These are phyloP conservation scores for Creontiades dilutus DNA, from an alignment of 2,888 invertebrate species.

Conservation along the genomic window DNA sequence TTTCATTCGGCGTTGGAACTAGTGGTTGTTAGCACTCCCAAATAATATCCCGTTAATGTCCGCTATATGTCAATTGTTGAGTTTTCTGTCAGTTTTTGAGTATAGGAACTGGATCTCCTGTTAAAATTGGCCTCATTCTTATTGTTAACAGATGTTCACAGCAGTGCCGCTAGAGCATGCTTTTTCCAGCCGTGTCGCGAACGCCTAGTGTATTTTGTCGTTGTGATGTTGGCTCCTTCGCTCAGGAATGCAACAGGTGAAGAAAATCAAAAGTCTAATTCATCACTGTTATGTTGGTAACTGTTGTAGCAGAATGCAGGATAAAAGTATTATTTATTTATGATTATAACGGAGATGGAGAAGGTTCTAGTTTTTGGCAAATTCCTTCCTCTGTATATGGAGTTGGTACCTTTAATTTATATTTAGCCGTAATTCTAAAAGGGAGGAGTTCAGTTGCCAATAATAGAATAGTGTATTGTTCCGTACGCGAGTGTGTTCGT, in stretches of 20 bases:
- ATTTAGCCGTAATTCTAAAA: slow-evolving; percentile 42
- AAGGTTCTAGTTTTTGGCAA: slow-evolving; percentile 45
- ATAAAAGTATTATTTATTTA: background rate
- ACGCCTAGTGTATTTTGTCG: background rate
- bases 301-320: background rate
- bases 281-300: slow-evolving; percentile 3
- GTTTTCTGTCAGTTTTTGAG: no score
- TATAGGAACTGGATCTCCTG: no score
- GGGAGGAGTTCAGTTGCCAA: slow-evolving; percentile 44
- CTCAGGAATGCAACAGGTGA: slow-evolving; percentile 4
- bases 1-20: no score
- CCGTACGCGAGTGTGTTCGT: background rate
- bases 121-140: no score
- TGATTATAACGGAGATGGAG: slow-evolving; percentile 40
- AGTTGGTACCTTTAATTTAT: slow-evolving; percentile 21
- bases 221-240: background rate
- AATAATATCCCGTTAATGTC: no score
- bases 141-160: no score
- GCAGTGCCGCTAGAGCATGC: no score
- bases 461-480: slow-evolving; percentile 41
- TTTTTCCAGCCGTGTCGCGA: no score
- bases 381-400: slow-evolving; percentile 33
- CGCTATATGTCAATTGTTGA: no score
- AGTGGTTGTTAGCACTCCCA: no score
- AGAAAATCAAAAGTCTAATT: background rate